Evolutionary conservation across 1,140 invertebrate genomes (phyloP), one percentile per base, ranked within the genome.

Genomic region (Aphelinus atriplicis): DNA sequence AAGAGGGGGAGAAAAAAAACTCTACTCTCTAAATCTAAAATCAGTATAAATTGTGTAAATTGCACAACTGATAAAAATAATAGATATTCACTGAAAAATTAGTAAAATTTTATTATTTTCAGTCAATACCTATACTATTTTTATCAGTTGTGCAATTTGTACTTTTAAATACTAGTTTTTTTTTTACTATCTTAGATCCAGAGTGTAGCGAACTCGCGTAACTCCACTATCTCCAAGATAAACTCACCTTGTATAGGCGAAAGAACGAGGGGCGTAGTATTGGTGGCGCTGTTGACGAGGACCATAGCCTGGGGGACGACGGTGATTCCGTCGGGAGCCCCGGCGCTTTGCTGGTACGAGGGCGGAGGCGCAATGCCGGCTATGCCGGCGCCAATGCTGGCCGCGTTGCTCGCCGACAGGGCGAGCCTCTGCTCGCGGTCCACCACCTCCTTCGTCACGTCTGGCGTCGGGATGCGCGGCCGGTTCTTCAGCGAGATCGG

Each of bases 381-480:
- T 45, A 94, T 90, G 47, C 91, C 91, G 79, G 91, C 89, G 10
- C 88, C 85, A 76, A 88, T 87, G 73, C 87, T 89, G 62, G 86
- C 84, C 64, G 87, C 89, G 87, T 85, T 90, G 77, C 83, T 87
- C 45, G 83, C 88, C 48, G 88, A 87, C 60, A 88, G 72, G 65
- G 88, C 89, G 46, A 93, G 84, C 63, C 91, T 89, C 75, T 91
- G 91, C 77, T 94, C 93, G 78, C 93, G 89, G 78, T 94, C 92
- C 53, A 90, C 86, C 6, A 92, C 89, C 83, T 95, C 94, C 84
- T 94, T 95, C 9, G 93, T 92, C 1, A 95, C 94, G 83, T 96
- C 95, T 0, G 95, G 95, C 2, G 95, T 96, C 47, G 95, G 95
- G 71, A 96, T 95, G 60, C 95, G 89, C 1, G 95, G 94, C 63